Evolutionary conservation across 2,113 vertebrate genomes (phyloP), one percentile per base, ranked within the genome.

Genomic region (Tragelaphus strepsiceros): DNA sequence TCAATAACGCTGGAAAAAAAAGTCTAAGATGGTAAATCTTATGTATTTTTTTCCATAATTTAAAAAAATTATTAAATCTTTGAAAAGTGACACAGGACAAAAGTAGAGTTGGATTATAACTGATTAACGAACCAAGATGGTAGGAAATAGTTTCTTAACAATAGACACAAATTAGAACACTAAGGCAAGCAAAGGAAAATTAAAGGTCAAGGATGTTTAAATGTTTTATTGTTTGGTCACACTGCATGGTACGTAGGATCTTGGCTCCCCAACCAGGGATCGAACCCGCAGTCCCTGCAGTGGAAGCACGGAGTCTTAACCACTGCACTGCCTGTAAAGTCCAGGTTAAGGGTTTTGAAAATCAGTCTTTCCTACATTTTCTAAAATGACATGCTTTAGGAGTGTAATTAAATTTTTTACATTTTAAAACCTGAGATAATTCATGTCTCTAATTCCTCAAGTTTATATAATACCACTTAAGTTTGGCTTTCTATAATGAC

Each of bases 351-450:
- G n/a, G 58, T 67, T 59, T 77, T 88, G 91, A 4, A 94, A 81
- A 94, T 30, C 7, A 59, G 2, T 64, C 64, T 35, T 96, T 77
- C 46, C 61, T 84, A 90, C 7, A 84, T 91, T 88, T 95, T 32
- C 53, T 91, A 96, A 93, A 95, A 85, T 54, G 21, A 30, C 2
- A 77, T 35, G 7, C 7, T 19, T 86, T 30, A 35, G 30, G 14
- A 80, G n/a, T 80, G 0, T 56, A 71, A 61, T 16, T 83, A 54
- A 54, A 93, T 59, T 83, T 21, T 74, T 94, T 74, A 32, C 74
- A 90, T 81, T 89, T 49, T 83, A 93, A 93, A 94, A 81, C 54
- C n/a, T 39, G 46, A 92, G 74, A 90, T 39, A 96, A 58, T 32
- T 56, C 6, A 26, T 26, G 15, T 78, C 7, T 94, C 53, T 26